Conservation (phyloP, 2,797 vertebrate species). For the Gobionotothen gibberifrons region DNA sequence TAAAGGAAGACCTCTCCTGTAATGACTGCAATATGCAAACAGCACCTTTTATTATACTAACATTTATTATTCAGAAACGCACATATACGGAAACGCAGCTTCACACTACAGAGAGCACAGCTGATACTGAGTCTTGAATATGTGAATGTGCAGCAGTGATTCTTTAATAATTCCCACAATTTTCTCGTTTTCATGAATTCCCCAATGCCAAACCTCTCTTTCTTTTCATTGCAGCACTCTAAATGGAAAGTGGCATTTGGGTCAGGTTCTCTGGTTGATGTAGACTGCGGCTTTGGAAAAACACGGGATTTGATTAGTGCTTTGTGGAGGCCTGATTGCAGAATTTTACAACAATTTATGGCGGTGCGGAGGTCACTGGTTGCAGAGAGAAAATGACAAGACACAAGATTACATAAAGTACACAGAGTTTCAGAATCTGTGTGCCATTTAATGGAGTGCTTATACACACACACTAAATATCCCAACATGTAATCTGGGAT, state of each 20-base stretch:
- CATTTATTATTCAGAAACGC: slow-evolving; percentile 10
- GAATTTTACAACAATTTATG: slow-evolving; percentile 63
- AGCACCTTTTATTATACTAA: slow-evolving; percentile 58
- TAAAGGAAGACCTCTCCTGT: slow-evolving; percentile 49
- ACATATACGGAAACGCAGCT: slow-evolving; percentile 4
- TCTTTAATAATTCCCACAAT: slow-evolving; percentile 40
- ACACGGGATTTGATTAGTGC: slow-evolving; percentile 66
- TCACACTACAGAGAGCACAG: slow-evolving; percentile 18
- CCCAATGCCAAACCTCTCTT: slow-evolving; percentile 32
- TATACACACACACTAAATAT: slow-evolving; percentile 31
- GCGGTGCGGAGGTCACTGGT: slow-evolving; percentile 51
- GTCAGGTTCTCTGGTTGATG: slow-evolving; percentile 52
- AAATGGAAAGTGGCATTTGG: slow-evolving; percentile 60
- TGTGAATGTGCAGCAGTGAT: slow-evolving; percentile 22
- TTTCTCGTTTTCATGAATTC: slow-evolving; percentile 44
- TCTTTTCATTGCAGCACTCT: slow-evolving; percentile 25
- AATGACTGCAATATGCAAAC: slow-evolving; percentile 67
- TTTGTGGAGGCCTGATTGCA: slow-evolving; percentile 49
- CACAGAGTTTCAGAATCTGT: slow-evolving; percentile 44
- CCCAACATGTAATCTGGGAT: slow-evolving; percentile 76
- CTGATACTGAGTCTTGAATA: slow-evolving; percentile 15
- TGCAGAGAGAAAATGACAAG: slow-evolving; percentile 56
- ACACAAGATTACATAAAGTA: slow-evolving; percentile 62
- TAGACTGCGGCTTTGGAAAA: slow-evolving; percentile 48
- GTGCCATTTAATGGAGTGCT: background rate